A percentile compares a stretch with the other conserved stretches of the same genome.
phyloP scores from a whole-genome alignment of 2,888 invertebrate genomes.

The Dolichopus griseipennis region DNA sequence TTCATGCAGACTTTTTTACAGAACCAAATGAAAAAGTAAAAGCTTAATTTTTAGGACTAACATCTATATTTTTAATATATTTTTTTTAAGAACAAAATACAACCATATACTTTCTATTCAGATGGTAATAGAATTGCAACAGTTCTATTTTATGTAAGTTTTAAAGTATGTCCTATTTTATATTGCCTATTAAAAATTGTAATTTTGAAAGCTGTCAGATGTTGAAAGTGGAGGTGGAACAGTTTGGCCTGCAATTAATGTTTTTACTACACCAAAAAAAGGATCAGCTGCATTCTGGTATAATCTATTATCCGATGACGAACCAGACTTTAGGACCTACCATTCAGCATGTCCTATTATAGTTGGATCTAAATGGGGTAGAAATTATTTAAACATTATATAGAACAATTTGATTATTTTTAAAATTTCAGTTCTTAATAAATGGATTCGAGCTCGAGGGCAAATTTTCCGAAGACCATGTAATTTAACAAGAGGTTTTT shows the following conservation, averaged over 20 bases:
- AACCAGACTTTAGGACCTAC: conserved; percentile 75
- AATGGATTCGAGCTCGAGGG: conserved; percentile 74
- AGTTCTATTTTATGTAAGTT: conserved; percentile 37
- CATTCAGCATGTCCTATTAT: conserved; percentile 93
- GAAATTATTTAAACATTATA: background rate
- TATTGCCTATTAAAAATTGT: too few relatives aligned
- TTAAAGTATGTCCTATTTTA: too few relatives aligned
- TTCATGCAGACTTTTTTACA: conserved; percentile 35
- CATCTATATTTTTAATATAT: conserved; percentile 31
- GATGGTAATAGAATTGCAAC: conserved; percentile 39
- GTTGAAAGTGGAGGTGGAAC: conserved; percentile 54
- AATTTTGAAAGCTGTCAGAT: conserved; percentile 46
- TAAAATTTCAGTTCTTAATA: conserved; percentile 57
- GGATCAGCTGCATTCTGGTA: conserved; percentile 53
- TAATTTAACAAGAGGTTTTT: conserved; percentile 35
- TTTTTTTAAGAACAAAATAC: background rate
- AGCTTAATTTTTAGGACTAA: background rate
- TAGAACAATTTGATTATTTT: background rate
- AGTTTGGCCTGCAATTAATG: conserved; percentile 52
- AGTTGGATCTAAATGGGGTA: conserved; percentile 53
- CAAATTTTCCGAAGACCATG: conserved; percentile 62
- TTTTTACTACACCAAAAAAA: conserved; percentile 42
- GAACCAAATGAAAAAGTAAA: conserved; percentile 14
- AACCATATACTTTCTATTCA: background rate
- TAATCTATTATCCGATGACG: conserved; percentile 59